phyloP scores from a whole-genome alignment of 2,888 invertebrate genomes.

The Clanis bilineata region DNA sequence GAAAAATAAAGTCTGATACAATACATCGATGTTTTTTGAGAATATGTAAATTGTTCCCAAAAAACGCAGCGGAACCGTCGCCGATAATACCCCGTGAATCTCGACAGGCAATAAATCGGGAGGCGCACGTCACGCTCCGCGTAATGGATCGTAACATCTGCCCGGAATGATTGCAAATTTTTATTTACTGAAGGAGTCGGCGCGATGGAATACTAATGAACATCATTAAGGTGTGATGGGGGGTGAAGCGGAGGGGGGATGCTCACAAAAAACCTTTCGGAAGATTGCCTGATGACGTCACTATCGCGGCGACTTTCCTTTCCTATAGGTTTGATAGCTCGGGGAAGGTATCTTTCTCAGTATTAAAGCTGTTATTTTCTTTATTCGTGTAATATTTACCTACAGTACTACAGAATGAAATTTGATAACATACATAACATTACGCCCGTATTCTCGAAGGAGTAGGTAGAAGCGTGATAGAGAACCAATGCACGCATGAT shows the following conservation, averaged over 20 bases:
- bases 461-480: too few species aligned
- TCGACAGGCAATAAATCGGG: constrained; percentile 15
- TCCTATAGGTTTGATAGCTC: not conserved
- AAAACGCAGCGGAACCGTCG: not conserved
- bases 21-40: too few species aligned
- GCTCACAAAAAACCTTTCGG: constrained; percentile 11
- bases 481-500: too few species aligned
- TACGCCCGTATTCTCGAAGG: too few species aligned
- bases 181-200: constrained; percentile 49
- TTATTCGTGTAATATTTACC: not conserved
- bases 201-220: constrained; percentile 50
- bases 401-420: too few species aligned
- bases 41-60: too few species aligned
- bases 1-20: too few species aligned
- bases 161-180: constrained; percentile 49
- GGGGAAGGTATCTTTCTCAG: not conserved
- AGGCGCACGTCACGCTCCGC: constrained; percentile 38
- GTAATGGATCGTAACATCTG: constrained; percentile 53
- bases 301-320: constrained; percentile 1
- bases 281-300: constrained; percentile 12
- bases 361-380: not conserved
- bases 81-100: not conserved
- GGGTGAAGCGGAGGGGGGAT: not conserved
- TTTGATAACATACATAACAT: too few species aligned
- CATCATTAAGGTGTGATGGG: constrained; percentile 36